These are phyloP conservation scores for Trinorchestia longiramus DNA, from an alignment of 1,140 invertebrate genomes.

Conservation along the genomic window DNA sequence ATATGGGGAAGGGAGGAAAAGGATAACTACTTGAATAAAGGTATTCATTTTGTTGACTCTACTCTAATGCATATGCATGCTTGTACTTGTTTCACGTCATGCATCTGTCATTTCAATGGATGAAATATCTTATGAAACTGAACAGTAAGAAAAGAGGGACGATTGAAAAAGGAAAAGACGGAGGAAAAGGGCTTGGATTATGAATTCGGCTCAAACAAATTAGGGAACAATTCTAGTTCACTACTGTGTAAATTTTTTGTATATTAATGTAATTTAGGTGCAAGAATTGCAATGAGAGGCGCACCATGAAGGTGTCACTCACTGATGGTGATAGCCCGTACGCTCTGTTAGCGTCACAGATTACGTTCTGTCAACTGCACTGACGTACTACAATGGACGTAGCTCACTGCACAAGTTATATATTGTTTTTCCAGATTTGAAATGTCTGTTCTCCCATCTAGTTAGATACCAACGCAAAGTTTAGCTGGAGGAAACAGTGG, in stretches of 20 bases:
- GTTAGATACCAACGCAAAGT: too few relatives aligned
- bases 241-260: background rate
- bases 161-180: background rate
- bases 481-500: background rate
- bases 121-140: background rate
- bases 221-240: background rate
- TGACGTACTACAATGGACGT: background rate
- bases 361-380: background rate
- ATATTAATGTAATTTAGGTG: background rate
- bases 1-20: too few relatives aligned
- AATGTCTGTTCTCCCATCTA: background rate
- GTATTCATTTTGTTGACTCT: background rate
- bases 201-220: background rate
- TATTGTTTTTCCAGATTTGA: background rate
- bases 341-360: background rate
- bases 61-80: background rate
- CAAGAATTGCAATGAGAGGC: background rate
- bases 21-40: background rate
- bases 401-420: background rate
- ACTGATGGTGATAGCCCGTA: background rate
- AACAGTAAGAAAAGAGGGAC: background rate
- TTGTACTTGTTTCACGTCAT: too few relatives aligned
- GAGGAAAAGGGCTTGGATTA: background rate
- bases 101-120: too few relatives aligned
- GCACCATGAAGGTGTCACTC: background rate